Evolutionary conservation across 2,113 vertebrate genomes (phyloP), one percentile per base, ranked within the genome.

Genomic region (Phrynosoma blainvillii): DNA sequence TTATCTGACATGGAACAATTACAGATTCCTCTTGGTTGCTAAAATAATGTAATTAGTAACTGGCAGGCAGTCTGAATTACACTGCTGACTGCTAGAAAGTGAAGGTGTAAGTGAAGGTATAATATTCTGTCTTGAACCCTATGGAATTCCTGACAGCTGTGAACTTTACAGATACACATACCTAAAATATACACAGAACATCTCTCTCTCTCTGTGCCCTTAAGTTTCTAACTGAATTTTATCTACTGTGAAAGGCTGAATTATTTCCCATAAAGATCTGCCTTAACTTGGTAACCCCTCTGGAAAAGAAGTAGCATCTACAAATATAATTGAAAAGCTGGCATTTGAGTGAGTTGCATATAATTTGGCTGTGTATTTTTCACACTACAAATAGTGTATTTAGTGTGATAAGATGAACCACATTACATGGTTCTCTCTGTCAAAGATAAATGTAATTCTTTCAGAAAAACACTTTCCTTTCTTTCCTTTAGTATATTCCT

Each of bases 31-130:
- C 92, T 90, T 90, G 91, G 89, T 88, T 93, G 85, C 78, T 92
- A 90, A 65, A 79, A 71, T 89, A 92, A 92, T 93, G 84, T 79
- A 88, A 89, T 93, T 93, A 95, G 95, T 93, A 91, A 92, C 77
- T 80, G 80, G n/a, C 89, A 91, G 89, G 88, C 89, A 85, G 47
- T 62, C 90, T 84, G 87, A 93, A 90, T 93, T 88, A 88, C 89
- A 92, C 89, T 91, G 88, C 90, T 89, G 89, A 74, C 82, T 91
- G 75, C 77, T 65, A 88, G 7, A 84, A 93, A 93, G 85, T 54
- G 78, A 91, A 84, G 36, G 36, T 36, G 36, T 36, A 36, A 36
- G 36, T 36, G 36, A 36, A 36, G 82, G 16, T 90, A 76, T 85
- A 83, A 92, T 74, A 89, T 75, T 42, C 76, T 89, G 36, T 80